phyloP scores from a whole-genome alignment of 2,797 vertebrate genomes.

The Sus cebifrons region DNA sequence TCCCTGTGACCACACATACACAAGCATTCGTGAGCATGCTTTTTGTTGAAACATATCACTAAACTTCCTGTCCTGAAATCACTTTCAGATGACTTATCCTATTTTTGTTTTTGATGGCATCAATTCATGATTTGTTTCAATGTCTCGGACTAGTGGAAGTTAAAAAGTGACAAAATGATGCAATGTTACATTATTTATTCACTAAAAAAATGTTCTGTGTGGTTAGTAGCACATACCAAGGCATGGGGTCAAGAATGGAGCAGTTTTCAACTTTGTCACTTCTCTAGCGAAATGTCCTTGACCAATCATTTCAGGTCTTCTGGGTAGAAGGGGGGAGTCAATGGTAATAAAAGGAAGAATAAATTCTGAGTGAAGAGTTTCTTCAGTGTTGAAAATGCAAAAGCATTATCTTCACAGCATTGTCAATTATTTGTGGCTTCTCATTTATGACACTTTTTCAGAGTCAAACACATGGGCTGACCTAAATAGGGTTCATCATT shows the following conservation, averaged over 20 bases:
- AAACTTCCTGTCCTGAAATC: background rate
- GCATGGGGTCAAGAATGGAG: background rate
- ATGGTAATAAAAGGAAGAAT: background rate
- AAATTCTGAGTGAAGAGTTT: background rate
- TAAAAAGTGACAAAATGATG: background rate
- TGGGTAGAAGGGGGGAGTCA: background rate
- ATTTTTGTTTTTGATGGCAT: background rate
- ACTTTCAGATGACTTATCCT: background rate
- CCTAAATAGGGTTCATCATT: background rate
- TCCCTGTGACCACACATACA: fast-evolving
- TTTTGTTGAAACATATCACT: background rate
- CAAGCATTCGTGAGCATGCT: no score
- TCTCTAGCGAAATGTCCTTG: background rate
- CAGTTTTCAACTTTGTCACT: background rate
- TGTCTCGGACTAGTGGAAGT: background rate
- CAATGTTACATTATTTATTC: background rate
- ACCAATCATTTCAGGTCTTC: background rate
- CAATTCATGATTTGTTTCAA: background rate
- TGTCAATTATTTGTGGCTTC: background rate
- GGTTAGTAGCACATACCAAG: background rate
- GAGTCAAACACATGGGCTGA: background rate
- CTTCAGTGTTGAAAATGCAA: background rate
- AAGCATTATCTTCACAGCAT: background rate
- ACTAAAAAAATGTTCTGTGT: background rate
- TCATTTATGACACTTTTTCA: background rate